Base-by-base conservation (phyloP, 2,113 vertebrate species). In the Etheostoma spectabile region DNA sequence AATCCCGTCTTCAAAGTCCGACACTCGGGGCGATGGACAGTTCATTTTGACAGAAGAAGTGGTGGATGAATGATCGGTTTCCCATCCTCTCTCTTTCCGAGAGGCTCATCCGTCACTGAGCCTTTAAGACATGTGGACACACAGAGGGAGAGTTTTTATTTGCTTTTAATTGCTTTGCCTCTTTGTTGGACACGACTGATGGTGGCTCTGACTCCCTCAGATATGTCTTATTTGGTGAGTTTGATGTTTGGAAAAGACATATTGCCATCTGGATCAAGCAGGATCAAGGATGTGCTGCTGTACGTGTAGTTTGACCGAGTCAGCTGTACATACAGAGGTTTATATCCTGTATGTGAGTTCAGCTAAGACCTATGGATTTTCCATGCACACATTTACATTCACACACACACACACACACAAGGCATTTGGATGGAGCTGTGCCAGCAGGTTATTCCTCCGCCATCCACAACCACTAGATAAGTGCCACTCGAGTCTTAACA, bases 401-500 rank as follows among this genome's bases (percentile, higher is more conserved):
- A 65, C n/a, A 24, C 70, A 30, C 8, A 38, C 35, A 69, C 49
- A 27, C 71, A 65, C n/a, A 24, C 70, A 30, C 8, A 3, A 18
- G 35, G 61, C 52, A 22, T 33, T 1, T 18, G 46, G 57, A 49
- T 38, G 24, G 30, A 63, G 76, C 48, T 66, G 10, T 45, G 63
- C n/a, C 49, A 24, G 60, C n/a, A 3, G 55, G 38, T 46, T 11
- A 74, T 38, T 35, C 55, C 56, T 70, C 22, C 56, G 2, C 6
- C 33, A 45, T 61, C 62, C 77, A 56, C 48, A 24, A 6, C 56
- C 30, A 10, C 4, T 3, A 19, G 60, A 75, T 71, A 55, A 71
- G 65, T 62, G 74, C 69, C 45, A 19, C 82, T 82, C 33, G 1
- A 22, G 19, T 62, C 79, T 88, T 85, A 79, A 11, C 21, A 16